A percentile compares a stretch with the other conserved stretches of the same genome.
Evolutionary conservation across 2,888 invertebrate species (phyloP).

Genomic region (Caradrina kadenii): DNA sequence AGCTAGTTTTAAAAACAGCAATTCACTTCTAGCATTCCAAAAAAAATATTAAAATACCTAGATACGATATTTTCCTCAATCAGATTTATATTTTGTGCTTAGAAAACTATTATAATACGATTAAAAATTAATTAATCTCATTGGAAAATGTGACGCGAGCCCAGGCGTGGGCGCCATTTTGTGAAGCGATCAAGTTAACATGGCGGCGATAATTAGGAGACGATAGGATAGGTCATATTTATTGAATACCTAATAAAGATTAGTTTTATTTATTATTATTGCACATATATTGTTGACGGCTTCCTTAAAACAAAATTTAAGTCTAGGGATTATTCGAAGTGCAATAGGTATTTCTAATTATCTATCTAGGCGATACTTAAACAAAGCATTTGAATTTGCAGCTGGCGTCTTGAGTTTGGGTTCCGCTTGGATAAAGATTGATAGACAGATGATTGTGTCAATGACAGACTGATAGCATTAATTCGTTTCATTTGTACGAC

Average conservation of each 20-base stretch:
- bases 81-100: constrained; percentile 58
- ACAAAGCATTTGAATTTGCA: constrained; percentile 7
- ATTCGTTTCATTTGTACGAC: neutral
- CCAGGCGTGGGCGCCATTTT: constrained; percentile 50
- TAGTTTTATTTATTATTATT: constrained; percentile 17
- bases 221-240: constrained; percentile 33
- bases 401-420: constrained; percentile 3
- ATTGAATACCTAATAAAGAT: constrained; percentile 19
- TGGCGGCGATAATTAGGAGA: constrained; percentile 33
- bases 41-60: neutral
- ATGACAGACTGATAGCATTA: constrained; percentile 1
- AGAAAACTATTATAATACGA: constrained; percentile 75
- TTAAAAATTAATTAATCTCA: constrained; percentile 78
- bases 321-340: constrained; percentile 32
- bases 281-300: constrained; percentile 9
- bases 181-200: constrained; percentile 17
- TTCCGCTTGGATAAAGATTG: constrained; percentile 13
- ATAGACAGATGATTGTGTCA: neutral
- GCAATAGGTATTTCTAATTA: constrained; percentile 4
- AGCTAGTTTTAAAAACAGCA: neutral
- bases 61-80: constrained; percentile 73
- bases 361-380: constrained; percentile 16
- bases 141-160: constrained; percentile 56
- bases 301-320: constrained; percentile 4
- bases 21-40: neutral